Conservation (phyloP, 2,113 vertebrate species). For the Proteles cristata region DNA sequence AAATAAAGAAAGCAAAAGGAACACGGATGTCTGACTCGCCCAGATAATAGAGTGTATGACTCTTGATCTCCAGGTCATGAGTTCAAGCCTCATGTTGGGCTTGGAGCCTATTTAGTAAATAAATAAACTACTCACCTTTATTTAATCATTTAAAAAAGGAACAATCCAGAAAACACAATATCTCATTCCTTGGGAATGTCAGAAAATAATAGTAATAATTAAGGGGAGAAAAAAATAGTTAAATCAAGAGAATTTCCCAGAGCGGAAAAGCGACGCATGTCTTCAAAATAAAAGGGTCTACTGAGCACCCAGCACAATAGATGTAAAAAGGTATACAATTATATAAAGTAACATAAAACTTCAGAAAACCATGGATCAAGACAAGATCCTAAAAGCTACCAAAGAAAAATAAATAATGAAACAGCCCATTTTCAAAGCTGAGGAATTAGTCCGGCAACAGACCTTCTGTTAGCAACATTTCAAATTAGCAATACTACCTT, state of each 20-base stretch:
- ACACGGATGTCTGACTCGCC: neutral
- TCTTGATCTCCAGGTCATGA: neutral
- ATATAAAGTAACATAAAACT: neutral
- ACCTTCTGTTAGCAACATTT: neutral
- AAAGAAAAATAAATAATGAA: neutral
- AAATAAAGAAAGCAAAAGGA: neutral
- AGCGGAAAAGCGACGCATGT: neutral
- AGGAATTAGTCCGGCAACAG: neutral
- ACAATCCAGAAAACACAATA: neutral
- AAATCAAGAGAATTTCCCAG: constrained; percentile 19
- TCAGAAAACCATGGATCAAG: neutral
- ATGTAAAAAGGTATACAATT: neutral
- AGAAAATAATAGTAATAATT: neutral
- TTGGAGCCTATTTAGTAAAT: neutral
- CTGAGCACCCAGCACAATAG: neutral
- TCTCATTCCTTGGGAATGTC: neutral
- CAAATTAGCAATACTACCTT: neutral
- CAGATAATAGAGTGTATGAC: neutral
- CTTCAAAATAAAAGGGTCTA: neutral
- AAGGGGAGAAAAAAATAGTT: neutral
- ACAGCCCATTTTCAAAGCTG: neutral
- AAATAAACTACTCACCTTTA: neutral
- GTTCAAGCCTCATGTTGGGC: neutral
- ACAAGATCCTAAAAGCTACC: neutral
- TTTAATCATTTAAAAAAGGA: neutral